Conservation (phyloP, 1,140 invertebrate genomes). For the Copidosoma floridanum region DNA sequence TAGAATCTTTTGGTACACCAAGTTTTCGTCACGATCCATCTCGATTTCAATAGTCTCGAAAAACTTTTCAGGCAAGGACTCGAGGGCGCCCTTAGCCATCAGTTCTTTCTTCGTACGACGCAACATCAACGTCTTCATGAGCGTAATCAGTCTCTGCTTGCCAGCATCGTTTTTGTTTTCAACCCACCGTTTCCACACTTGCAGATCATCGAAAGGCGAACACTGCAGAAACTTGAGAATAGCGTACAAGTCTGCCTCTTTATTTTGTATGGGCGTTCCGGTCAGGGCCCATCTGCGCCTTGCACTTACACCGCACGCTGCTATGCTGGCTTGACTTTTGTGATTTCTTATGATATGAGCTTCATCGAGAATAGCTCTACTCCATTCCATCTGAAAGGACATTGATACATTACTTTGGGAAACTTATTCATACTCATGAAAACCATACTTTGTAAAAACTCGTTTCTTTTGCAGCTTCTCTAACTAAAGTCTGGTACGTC, state of each 20-base stretch:
- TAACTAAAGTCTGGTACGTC: conserved; percentile 68
- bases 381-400: conserved; percentile 67
- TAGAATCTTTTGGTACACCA: conserved; percentile 75
- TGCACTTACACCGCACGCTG: conserved; percentile 66
- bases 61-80: conserved; percentile 66
- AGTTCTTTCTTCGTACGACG: conserved; percentile 81
- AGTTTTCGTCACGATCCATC: conserved; percentile 69
- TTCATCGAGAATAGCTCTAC: conserved; percentile 88
- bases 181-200: conserved; percentile 65
- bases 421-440: background rate
- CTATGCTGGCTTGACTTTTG: conserved; percentile 71
- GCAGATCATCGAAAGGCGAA: conserved; percentile 84
- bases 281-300: conserved; percentile 81
- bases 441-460: conserved; percentile 33
- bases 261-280: conserved; percentile 95
- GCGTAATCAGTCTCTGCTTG: conserved; percentile 69
- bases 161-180: conserved; percentile 74
- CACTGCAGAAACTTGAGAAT: conserved; percentile 82
- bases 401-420: conserved; percentile 27
- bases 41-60: conserved; percentile 60
- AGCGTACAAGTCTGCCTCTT: conserved; percentile 84
- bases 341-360: conserved; percentile 89
- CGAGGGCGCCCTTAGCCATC: conserved; percentile 60
- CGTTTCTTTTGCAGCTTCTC: conserved; percentile 54
- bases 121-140: conserved; percentile 80